Base-by-base conservation (phyloP, 2,888 invertebrate species). In the Notocelia uddmanniana region DNA sequence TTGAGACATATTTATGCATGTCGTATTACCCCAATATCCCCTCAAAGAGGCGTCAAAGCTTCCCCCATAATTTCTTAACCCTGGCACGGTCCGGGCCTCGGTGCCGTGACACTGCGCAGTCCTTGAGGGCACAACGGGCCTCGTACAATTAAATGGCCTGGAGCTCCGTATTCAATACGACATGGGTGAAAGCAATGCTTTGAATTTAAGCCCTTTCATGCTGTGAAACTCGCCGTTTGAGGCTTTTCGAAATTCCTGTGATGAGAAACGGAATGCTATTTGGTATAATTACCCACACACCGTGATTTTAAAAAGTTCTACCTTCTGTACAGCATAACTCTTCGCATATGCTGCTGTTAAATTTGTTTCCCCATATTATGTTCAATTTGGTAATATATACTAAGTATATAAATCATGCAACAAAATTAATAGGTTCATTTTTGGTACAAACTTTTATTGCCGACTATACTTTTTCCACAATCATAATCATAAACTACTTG, bases 161-260 rank as follows among this genome's bases (percentile, higher is more conserved):
- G 8, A 34, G 62, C 31, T 26, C 31, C 5, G 34, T 34, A 63
- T 63, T 63, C 63, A 63, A 63, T 52, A 6, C 52, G 34, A 21
- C 41, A 48, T 37, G 63, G 63, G 62, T 52, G 63, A 63, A 63
- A 63, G 63, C 41, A 15, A 13, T 19, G 41, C 63, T 52, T 50
- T 50, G 52, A 52, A 63, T 63, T 52, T 48, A 63, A 63, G 50
- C 34, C 63, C 63, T 50, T 63, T 63, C 19, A 50, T 15, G 48
- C 50, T 50, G 31, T 48, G 31, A 50, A 41, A n/a, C n/a, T 19
- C 41, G 26, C 26, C 45, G 23, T 55, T 37, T 13, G 41, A 9
- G 59, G 23, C 15, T 21, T 31, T 63, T 19, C n/a, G 62, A 13
- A 48, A 63, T 63, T 62, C 26, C 21, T 60, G 59, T 21, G 59